A percentile compares a stretch with the other conserved stretches of the same genome.
These are phyloP conservation scores for Drosophila arawakana DNA, from an alignment of 1,140 invertebrate genomes.

Conservation along the genomic window DNA sequence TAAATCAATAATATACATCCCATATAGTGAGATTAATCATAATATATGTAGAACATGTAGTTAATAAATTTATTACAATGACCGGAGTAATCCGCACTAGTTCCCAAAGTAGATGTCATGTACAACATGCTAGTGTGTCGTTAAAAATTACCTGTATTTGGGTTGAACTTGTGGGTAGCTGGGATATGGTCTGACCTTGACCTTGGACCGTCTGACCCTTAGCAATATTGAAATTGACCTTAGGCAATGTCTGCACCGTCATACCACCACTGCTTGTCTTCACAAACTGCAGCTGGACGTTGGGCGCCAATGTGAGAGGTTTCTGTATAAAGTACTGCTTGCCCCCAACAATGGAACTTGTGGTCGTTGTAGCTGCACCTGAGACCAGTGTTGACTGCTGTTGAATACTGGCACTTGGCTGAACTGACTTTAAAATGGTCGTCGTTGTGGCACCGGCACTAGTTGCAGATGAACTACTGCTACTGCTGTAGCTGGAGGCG, in stretches of 20 bases:
- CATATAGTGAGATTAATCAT: no score
- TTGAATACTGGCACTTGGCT: conserved; percentile 32
- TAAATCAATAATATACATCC: no score
- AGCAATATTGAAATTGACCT: conserved; percentile 76
- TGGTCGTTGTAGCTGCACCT: not conserved
- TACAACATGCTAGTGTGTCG: no score
- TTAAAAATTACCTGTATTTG: conserved; percentile 78
- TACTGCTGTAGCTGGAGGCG: conserved; percentile 53
- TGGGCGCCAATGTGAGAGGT: conserved; percentile 69
- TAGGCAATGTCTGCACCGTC: conserved; percentile 76
- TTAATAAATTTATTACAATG: no score
- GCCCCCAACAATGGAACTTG: conserved; percentile 65
- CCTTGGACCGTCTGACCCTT: conserved; percentile 47
- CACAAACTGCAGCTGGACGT: conserved; percentile 81
- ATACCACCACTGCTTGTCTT: conserved; percentile 79
- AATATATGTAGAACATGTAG: no score
- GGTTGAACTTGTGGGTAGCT: conserved; percentile 46
- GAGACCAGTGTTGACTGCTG: conserved; percentile 1
- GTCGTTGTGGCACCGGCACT: conserved; percentile 34
- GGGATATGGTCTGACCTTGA: conserved; percentile 44
- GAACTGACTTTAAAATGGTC: conserved; percentile 59
- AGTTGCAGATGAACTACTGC: no score
- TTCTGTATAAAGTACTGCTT: conserved; percentile 83
- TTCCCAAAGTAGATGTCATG: no score
- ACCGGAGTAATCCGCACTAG: no score